Evolutionary conservation across 2,797 vertebrate species (phyloP).

Genomic region (Molossus alvarezi): DNA sequence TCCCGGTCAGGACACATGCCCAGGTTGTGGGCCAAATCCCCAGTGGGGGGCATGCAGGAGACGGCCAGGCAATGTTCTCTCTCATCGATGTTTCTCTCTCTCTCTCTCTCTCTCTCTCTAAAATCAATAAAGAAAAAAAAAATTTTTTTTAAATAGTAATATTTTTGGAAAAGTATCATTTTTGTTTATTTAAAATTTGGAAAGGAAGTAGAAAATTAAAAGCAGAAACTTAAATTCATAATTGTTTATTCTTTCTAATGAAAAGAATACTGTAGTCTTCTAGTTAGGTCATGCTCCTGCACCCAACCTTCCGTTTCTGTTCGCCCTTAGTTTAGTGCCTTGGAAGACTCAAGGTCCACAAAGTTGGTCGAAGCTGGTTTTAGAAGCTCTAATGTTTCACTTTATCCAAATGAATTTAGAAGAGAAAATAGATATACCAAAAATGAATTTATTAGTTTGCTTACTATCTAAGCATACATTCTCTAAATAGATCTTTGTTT

Average conservation of each 20-base stretch:
- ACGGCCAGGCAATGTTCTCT: too few species aligned
- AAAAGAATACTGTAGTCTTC: background rate
- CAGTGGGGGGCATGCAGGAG: too few species aligned
- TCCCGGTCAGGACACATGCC: too few species aligned
- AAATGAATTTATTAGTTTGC: constrained; percentile 66
- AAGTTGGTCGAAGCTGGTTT: constrained; percentile 20
- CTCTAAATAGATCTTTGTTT: constrained; percentile 63
- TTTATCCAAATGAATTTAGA: constrained; percentile 51
- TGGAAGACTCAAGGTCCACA: constrained; percentile 19
- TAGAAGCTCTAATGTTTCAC: constrained; percentile 59
- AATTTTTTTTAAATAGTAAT: too few species aligned
- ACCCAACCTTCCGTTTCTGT: background rate
- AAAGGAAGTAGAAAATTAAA: constrained; percentile 24
- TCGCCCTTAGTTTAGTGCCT: constrained; percentile 37
- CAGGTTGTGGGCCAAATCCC: too few species aligned
- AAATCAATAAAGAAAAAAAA: too few species aligned
- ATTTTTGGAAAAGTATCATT: background rate
- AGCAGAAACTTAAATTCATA: background rate
- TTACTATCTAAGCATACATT: constrained; percentile 54
- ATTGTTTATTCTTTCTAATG: constrained; percentile 10
- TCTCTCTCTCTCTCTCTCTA: too few species aligned
- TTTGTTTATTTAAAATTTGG: constrained; percentile 60
- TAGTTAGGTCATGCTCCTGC: background rate
- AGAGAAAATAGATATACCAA: constrained; percentile 21
- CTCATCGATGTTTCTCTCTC: too few species aligned